Percentiles rank a stretch among this genome's conserved stretches.
These are phyloP conservation scores for Eristalis arbustorum DNA, from an alignment of 2,888 invertebrate species.

Conservation along the genomic window DNA sequence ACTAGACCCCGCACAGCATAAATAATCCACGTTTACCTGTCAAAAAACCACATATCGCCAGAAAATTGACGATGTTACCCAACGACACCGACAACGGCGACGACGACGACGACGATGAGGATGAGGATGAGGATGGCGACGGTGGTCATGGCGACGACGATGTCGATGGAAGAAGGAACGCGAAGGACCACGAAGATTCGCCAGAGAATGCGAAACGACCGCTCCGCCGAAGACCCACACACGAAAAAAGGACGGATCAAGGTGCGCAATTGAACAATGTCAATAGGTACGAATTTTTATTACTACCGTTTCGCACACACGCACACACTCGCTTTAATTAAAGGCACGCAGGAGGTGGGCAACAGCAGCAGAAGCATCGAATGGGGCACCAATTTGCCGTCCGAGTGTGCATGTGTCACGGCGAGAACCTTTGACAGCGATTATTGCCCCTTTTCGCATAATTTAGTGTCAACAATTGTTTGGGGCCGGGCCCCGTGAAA, in stretches of 20 bases:
- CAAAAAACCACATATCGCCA: slow-evolving; percentile 59
- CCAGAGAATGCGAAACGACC: slow-evolving; percentile 33
- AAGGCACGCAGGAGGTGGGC: slow-evolving; percentile 30
- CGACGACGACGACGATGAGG: background rate
- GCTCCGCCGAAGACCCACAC: slow-evolving; percentile 18
- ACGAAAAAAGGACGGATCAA: background rate
- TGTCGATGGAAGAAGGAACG: background rate
- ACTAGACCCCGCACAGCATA: slow-evolving; percentile 59
- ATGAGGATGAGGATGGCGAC: background rate
- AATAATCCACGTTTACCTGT: slow-evolving; percentile 68
- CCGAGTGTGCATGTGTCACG: slow-evolving; percentile 20
- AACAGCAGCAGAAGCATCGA: background rate
- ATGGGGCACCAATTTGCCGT: background rate
- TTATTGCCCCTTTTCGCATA: slow-evolving; percentile 67
- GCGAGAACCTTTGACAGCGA: slow-evolving; percentile 46
- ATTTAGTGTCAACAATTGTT: slow-evolving; percentile 70
- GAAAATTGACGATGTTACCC: slow-evolving; percentile 59
- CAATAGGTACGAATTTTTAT: slow-evolving; percentile 69
- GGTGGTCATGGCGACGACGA: background rate
- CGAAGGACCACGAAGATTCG: slow-evolving; percentile 4
- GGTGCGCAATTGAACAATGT: slow-evolving; percentile 61
- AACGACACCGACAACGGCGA: background rate
- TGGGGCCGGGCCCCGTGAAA: slow-evolving; percentile 54
- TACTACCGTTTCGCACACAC: slow-evolving; percentile 45
- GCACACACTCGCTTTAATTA: slow-evolving; percentile 56